These are phyloP conservation scores for Papilio machaon DNA, from an alignment of 1,140 invertebrate genomes.

Conservation along the genomic window DNA sequence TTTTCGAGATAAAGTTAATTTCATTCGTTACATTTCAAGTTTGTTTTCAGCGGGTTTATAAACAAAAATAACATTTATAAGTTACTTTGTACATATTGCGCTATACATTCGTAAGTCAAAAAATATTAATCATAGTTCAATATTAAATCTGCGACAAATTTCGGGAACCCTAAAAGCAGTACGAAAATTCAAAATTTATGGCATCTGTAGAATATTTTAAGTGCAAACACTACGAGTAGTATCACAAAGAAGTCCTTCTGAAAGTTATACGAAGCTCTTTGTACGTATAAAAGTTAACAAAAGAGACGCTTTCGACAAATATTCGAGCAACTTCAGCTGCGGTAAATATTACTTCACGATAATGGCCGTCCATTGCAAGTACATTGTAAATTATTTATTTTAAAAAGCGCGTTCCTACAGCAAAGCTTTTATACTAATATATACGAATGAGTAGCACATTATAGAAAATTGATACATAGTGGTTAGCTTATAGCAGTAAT, in stretches of 20 bases:
- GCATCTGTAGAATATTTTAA: slow-evolving; percentile 23
- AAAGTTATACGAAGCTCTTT: slow-evolving; percentile 28
- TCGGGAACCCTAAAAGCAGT: neutral
- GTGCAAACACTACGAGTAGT: slow-evolving; percentile 5
- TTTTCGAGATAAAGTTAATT: too few relatives aligned
- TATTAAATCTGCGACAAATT: neutral
- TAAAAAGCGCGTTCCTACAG: neutral
- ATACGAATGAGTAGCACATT: too few relatives aligned
- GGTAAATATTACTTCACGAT: slow-evolving; percentile 4
- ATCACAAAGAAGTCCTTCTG: slow-evolving; percentile 14
- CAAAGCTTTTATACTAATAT: neutral
- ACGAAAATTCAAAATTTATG: slow-evolving; percentile 7
- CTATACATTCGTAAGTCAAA: too few relatives aligned
- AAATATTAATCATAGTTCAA: neutral
- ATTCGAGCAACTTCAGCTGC: slow-evolving; percentile 4
- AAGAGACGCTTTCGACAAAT: slow-evolving; percentile 7
- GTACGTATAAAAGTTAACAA: slow-evolving; percentile 12
- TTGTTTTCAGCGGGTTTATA: too few relatives aligned
- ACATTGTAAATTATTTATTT: slow-evolving; percentile 6
- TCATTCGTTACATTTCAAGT: too few relatives aligned
- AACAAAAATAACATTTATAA: too few relatives aligned
- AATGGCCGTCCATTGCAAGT: slow-evolving; percentile 3
- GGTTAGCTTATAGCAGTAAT: too few relatives aligned
- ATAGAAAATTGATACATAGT: too few relatives aligned
- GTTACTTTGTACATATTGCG: too few relatives aligned